Conservation (phyloP, 1,140 invertebrate species). For the Drosophila miranda region DNA sequence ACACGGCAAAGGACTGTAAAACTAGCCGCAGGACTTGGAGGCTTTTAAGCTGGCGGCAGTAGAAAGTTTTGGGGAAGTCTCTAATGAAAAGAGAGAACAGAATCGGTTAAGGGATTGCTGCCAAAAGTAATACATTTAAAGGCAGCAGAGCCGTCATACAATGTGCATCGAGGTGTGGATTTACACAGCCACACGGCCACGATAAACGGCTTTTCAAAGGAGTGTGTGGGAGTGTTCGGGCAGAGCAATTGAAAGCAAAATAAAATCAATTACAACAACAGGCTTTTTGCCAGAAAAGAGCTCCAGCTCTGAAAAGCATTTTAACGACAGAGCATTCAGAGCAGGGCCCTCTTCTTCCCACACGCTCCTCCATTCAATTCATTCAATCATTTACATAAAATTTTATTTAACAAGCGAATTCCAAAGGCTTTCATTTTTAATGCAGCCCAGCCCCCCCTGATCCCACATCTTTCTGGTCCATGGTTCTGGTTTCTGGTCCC, state of each 20-base stretch:
- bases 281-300: slow-evolving; percentile 5
- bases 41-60: slow-evolving; percentile 22
- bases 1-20: slow-evolving; percentile 6
- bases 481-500: neutral
- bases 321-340: slow-evolving; percentile 39
- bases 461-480: slow-evolving; percentile 13
- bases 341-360: neutral
- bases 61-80: slow-evolving; percentile 7
- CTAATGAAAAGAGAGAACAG: slow-evolving; percentile 29
- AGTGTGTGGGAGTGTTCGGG: neutral
- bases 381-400: slow-evolving; percentile 61
- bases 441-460: slow-evolving; percentile 16
- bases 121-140: neutral
- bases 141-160: neutral
- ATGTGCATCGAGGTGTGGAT: slow-evolving; percentile 20
- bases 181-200: neutral
- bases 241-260: slow-evolving; percentile 37
- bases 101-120: slow-evolving; percentile 28
- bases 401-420: slow-evolving; percentile 63
- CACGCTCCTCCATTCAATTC: slow-evolving; percentile 4
- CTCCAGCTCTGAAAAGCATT: slow-evolving; percentile 34
- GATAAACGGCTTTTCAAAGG: slow-evolving; percentile 39
- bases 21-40: slow-evolving; percentile 53
- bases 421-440: slow-evolving; percentile 61
- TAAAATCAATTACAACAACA: slow-evolving; percentile 47